Percentiles rank a stretch among this genome's conserved stretches.
These are phyloP conservation scores for Tinea trinotella DNA, from an alignment of 2,888 invertebrate genomes.

Conservation along the genomic window DNA sequence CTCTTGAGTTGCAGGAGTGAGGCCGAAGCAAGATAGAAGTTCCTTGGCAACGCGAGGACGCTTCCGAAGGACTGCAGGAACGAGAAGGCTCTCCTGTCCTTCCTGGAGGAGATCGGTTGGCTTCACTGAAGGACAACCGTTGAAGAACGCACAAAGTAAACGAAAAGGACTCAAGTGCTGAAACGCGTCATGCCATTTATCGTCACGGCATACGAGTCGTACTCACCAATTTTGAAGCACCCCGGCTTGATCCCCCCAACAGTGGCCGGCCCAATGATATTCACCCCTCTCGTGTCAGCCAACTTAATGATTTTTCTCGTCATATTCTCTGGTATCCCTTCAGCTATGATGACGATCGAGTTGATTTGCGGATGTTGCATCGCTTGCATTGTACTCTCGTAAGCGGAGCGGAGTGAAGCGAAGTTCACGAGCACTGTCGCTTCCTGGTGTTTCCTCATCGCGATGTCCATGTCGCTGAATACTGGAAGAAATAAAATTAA, in stretches of 20 bases:
- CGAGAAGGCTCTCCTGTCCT: no score
- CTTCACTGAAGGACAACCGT: no score
- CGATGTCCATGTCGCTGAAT: constrained; percentile 97
- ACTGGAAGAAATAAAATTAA: constrained; percentile 55
- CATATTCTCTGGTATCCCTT: constrained; percentile 99
- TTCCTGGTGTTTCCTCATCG: constrained; percentile 94
- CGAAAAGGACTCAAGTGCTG: no score
- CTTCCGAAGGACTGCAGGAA: no score
- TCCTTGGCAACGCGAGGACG: no score
- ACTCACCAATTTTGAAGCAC: constrained; percentile 99
- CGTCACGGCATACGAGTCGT: no score
- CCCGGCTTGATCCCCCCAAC: constrained; percentile 99
- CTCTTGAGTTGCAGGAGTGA: no score
- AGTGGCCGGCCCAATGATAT: constrained; percentile 50
- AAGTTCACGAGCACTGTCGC: constrained; percentile 97
- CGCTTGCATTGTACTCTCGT: constrained; percentile 92
- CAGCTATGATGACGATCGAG: constrained; percentile 98
- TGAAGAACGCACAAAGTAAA: no score
- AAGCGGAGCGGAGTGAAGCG: constrained; percentile 97
- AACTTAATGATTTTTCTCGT: constrained; percentile 92
- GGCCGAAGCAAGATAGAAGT: no score
- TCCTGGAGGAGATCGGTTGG: no score
- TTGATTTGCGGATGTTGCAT: constrained; percentile 94
- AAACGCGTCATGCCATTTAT: no score
- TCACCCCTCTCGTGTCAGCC: constrained; percentile 87